These are phyloP conservation scores for Conchocele bisecta DNA, from an alignment of 2,888 invertebrate species.

Conservation along the genomic window DNA sequence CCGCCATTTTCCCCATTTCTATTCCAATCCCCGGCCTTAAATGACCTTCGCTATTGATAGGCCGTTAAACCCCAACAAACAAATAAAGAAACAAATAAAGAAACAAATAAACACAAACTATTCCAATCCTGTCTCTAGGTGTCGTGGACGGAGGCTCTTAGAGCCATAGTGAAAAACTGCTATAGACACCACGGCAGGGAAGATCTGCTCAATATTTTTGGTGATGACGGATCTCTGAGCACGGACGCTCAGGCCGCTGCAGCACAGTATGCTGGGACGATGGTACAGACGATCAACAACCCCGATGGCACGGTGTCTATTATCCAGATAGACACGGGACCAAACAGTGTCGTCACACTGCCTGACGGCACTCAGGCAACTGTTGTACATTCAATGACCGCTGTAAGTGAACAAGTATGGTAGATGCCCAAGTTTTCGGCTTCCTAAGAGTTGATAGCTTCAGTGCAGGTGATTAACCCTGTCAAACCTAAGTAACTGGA, in stretches of 20 bases:
- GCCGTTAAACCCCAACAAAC: too few species aligned
- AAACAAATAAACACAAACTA: too few species aligned
- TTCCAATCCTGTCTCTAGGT: too few species aligned
- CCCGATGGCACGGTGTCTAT: conserved; percentile 98
- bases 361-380: conserved; percentile 98
- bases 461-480: too few species aligned
- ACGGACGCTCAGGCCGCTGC: conserved; percentile 14
- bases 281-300: conserved; percentile 97
- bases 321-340: conserved; percentile 88
- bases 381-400: conserved; percentile 87
- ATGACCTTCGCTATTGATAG: too few species aligned
- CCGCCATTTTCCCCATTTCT: too few species aligned
- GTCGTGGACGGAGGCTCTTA: conserved; percentile 98
- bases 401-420: conserved; percentile 59
- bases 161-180: conserved; percentile 98
- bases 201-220: conserved; percentile 96
- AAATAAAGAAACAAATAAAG: too few species aligned
- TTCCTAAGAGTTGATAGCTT: too few species aligned
- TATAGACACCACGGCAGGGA: conserved; percentile 98
- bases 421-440: too few species aligned
- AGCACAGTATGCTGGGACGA: conserved; percentile 86
- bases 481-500: too few species aligned
- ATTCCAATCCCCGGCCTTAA: too few species aligned
- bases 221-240: conserved; percentile 84
- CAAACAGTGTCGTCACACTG: conserved; percentile 90